These are phyloP conservation scores for Drosophila parvula DNA, from an alignment of 1,140 invertebrate species.

Conservation along the genomic window DNA sequence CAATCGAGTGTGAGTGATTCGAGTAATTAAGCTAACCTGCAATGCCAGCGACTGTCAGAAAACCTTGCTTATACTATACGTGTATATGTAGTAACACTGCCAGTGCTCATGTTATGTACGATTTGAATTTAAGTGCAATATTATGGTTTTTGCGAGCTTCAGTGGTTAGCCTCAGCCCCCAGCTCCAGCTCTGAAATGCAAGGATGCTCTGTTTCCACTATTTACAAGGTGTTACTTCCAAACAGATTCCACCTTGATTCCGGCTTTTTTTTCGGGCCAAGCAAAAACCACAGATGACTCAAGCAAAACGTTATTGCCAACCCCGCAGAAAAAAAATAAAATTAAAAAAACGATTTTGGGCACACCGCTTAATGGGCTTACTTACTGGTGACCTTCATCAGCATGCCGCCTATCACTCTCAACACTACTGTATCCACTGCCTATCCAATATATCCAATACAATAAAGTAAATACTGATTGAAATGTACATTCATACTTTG, in stretches of 20 bases:
- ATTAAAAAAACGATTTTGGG: conserved; percentile 61
- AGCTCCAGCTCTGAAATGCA: background rate
- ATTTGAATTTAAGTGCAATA: conserved; percentile 59
- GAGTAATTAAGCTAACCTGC: conserved; percentile 61
- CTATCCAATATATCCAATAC: conserved; percentile 13
- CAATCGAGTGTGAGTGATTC: conserved; percentile 38
- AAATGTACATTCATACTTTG: conserved; percentile 28
- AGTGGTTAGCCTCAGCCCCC: conserved; percentile 45
- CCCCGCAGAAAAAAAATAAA: conserved; percentile 17
- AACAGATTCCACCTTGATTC: conserved; percentile 60
- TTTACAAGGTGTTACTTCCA: background rate
- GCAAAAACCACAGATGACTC: conserved; percentile 64
- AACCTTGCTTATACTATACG: conserved; percentile 42
- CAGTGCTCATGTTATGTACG: conserved; percentile 19
- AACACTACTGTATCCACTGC: conserved; percentile 13
- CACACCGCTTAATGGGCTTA: conserved; percentile 36
- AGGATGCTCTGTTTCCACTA: conserved; percentile 20
- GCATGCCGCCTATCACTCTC: conserved; percentile 14
- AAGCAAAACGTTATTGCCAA: conserved; percentile 65
- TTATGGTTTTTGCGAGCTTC: conserved; percentile 34
- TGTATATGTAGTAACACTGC: background rate
- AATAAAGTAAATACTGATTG: conserved; percentile 44
- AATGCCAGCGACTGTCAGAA: conserved; percentile 53
- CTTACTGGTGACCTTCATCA: conserved; percentile 26
- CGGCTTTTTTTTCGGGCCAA: conserved; percentile 14